Evolutionary conservation across 2,113 vertebrate genomes (phyloP).

Genomic region (Trinectes maculatus): DNA sequence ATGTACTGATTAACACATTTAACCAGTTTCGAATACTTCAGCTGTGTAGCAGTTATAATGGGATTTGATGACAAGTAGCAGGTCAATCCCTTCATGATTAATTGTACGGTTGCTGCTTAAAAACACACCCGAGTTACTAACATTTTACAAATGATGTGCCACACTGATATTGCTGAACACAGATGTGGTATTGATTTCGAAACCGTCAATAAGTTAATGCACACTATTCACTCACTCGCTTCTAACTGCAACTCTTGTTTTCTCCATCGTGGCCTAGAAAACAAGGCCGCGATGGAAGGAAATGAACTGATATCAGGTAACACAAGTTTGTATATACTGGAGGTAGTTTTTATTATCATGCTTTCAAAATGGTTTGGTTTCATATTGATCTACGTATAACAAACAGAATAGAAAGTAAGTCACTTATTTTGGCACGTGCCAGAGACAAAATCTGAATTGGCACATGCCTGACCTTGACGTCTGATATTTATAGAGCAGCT

Average conservation of each 20-base stretch:
- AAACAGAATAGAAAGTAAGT: slow-evolving; percentile 18
- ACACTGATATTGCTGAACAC: neutral
- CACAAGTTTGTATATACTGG: neutral
- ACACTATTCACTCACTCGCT: no score
- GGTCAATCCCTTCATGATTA: neutral
- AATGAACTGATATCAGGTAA: neutral
- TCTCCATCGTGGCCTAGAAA: no score
- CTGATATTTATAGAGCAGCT: slow-evolving; percentile 45
- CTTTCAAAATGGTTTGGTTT: neutral
- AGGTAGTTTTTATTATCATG: neutral
- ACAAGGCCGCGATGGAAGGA: neutral
- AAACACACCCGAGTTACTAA: neutral
- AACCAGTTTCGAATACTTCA: neutral
- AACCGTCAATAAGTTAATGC: neutral
- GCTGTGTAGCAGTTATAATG: neutral
- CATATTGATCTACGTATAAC: slow-evolving; percentile 1
- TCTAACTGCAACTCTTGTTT: neutral
- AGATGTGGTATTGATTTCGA: neutral
- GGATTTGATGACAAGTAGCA: neutral
- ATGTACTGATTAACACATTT: slow-evolving; percentile 7
- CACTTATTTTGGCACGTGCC: slow-evolving; percentile 36
- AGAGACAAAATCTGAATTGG: slow-evolving; percentile 46
- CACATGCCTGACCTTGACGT: neutral
- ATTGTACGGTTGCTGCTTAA: neutral
- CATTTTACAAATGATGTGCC: neutral